These are phyloP conservation scores for Haliclona indistincta DNA, from an alignment of 37 sponge, comb jelly and placozoan species.

Conservation along the genomic window DNA sequence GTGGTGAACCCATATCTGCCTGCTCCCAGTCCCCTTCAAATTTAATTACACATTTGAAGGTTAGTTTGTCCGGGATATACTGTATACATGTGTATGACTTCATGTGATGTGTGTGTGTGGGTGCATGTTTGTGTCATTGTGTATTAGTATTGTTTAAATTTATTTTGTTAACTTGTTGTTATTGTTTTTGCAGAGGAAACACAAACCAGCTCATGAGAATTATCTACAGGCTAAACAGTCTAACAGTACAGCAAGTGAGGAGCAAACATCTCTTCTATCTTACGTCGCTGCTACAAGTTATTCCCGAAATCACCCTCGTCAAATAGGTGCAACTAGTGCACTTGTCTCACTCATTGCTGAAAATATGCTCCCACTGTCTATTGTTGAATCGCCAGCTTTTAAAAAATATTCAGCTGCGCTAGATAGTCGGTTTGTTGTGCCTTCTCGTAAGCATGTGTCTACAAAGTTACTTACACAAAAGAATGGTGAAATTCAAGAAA, in stretches of 20 bases:
- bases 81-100: too few relatives aligned
- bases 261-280: not conserved
- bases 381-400: not conserved
- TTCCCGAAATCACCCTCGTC: not conserved
- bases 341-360: constrained; percentile 2
- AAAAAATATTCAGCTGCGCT: not conserved
- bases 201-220: constrained; percentile 12
- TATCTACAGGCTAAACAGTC: constrained; percentile 2
- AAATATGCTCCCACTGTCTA: constrained; percentile 10
- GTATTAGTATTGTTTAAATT: too few relatives aligned
- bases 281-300: not conserved
- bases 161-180: too few relatives aligned
- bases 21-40: not conserved
- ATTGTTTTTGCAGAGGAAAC: too few relatives aligned
- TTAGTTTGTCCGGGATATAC: not conserved
- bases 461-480: not conserved
- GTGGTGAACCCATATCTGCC: not conserved
- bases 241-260: not conserved
- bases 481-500: not conserved
- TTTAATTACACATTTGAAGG: not conserved
- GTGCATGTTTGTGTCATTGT: too few relatives aligned
- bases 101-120: too few relatives aligned
- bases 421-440: not conserved
- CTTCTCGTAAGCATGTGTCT: not conserved
- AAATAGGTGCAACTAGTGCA: not conserved